Percentiles rank a stretch among this genome's conserved stretches.
Conservation (phyloP, 2,113 vertebrate species). For the Podilymbus podiceps region DNA sequence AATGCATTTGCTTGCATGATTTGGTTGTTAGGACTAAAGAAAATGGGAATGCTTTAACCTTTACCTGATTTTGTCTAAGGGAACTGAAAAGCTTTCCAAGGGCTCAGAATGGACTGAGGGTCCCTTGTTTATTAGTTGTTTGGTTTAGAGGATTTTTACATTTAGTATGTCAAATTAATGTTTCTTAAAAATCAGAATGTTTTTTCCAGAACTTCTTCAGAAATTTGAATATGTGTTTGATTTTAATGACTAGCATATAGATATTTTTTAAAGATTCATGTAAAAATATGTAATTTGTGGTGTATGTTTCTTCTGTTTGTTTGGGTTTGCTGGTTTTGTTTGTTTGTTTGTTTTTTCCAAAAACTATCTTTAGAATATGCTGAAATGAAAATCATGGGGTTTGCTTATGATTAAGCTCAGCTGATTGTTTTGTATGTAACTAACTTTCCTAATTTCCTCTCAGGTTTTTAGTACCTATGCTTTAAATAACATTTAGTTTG, state of each 20-base stretch:
- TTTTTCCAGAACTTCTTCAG: not conserved
- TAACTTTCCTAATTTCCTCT: not conserved
- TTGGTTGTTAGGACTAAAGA: not conserved
- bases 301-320: not conserved
- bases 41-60: not conserved
- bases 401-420: not conserved
- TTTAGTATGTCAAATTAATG: not conserved
- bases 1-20: not conserved
- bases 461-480: not conserved
- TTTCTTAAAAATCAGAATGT: not conserved
- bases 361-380: not conserved
- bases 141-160: too few relatives aligned
- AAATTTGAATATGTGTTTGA: not conserved
- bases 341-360: not conserved
- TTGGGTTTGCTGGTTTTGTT: too few relatives aligned
- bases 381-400: not conserved
- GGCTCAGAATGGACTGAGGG: not conserved
- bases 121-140: not conserved
- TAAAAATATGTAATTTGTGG: not conserved
- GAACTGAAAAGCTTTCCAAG: not conserved
- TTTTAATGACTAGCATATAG: not conserved
- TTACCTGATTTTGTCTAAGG: not conserved
- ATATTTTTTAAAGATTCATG: not conserved
- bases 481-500: not conserved
- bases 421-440: not conserved